Evolutionary conservation across 2,113 vertebrate genomes (phyloP).

Genomic region (Propithecus coquereli): DNA sequence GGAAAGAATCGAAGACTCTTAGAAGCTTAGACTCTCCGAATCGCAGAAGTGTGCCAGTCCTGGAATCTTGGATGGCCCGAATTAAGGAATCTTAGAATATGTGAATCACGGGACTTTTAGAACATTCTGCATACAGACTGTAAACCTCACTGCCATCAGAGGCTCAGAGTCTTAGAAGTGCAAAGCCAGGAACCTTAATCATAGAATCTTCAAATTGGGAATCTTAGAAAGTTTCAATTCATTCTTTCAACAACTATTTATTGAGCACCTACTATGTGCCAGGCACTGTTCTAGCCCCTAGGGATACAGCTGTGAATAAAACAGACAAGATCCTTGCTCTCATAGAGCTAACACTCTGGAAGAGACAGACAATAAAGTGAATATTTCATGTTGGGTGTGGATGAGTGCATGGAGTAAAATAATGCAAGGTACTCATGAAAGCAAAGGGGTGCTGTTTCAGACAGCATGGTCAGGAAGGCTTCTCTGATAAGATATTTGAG

Average conservation of each 20-base stretch:
- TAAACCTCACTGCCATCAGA: background rate
- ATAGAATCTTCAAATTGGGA: background rate
- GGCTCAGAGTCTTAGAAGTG: background rate
- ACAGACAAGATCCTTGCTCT: background rate
- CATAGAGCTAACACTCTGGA: background rate
- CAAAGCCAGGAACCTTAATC: background rate
- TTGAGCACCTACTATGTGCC: background rate
- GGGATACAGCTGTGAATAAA: background rate
- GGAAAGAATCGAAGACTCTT: constrained; percentile 28
- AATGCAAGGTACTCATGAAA: background rate
- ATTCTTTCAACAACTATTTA: background rate
- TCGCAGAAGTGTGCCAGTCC: background rate
- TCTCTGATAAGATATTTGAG: background rate
- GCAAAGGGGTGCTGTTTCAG: background rate
- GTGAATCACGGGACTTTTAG: background rate
- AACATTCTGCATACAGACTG: background rate
- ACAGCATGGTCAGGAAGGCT: background rate
- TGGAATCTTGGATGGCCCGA: background rate
- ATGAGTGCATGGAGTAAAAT: background rate
- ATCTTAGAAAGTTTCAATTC: background rate
- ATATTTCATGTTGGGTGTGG: background rate
- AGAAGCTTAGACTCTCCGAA: background rate
- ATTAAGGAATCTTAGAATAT: background rate
- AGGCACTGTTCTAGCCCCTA: background rate
- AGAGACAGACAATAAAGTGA: background rate